Conservation (phyloP, 2,797 vertebrate genomes). For the Borostomias antarcticus region DNA sequence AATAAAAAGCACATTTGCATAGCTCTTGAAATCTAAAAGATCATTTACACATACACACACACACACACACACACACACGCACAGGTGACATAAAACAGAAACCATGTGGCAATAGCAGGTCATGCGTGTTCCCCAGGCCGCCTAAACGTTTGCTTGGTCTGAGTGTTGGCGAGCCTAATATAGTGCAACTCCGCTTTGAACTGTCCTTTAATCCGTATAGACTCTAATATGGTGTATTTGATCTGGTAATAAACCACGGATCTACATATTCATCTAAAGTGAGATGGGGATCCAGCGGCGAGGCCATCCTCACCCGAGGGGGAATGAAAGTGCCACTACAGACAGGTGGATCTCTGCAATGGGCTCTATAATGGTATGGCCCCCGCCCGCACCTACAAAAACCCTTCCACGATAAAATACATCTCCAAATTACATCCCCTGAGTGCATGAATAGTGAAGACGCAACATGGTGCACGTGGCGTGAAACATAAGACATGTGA, state of each 20-base stretch:
- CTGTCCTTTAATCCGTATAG: constrained; percentile 37
- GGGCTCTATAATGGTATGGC: constrained; percentile 19
- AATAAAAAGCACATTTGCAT: too few relatives aligned
- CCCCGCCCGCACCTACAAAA: constrained; percentile 1
- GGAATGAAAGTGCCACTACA: constrained; percentile 42
- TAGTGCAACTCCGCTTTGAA: constrained; percentile 16
- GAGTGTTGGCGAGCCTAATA: not conserved
- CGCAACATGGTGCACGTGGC: constrained; percentile 23
- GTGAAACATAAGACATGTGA: constrained; percentile 25
- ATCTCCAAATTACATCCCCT: constrained; percentile 38
- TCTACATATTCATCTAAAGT: constrained; percentile 46
- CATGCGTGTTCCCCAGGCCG: not conserved
- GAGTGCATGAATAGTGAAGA: constrained; percentile 33
- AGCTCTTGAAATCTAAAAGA: too few relatives aligned
- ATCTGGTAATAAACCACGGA: constrained; percentile 46
- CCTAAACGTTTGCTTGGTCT: not conserved
- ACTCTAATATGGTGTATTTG: constrained; percentile 42
- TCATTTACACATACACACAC: not conserved
- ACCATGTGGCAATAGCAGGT: not conserved
- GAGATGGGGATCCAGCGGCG: constrained; percentile 35
- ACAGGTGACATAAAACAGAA: not conserved
- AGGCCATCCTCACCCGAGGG: constrained; percentile 18
- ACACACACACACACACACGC: not conserved
- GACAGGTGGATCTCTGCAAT: constrained; percentile 54
- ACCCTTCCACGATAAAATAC: constrained; percentile 19